Evolutionary conservation across 1,140 invertebrate genomes (phyloP).

Genomic region (Tribolium castaneum): DNA sequence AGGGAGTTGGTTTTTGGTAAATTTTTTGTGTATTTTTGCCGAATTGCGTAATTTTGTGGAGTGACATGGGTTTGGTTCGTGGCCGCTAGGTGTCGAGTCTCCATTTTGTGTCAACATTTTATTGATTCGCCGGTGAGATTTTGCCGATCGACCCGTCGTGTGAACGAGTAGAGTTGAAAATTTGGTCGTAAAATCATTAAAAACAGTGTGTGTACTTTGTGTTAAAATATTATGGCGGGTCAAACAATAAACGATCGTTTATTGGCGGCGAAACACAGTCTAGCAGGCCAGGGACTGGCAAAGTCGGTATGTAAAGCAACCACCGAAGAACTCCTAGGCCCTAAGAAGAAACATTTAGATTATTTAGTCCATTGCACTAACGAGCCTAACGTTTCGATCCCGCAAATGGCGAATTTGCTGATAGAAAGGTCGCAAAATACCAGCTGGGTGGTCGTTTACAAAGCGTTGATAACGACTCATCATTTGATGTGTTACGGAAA

Average conservation of each 20-base stretch:
- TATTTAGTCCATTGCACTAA: constrained; percentile 99
- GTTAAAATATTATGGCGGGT: constrained; percentile 77
- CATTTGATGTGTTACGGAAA: constrained; percentile 99
- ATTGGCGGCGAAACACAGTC: constrained; percentile 96
- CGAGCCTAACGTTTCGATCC: constrained; percentile 99
- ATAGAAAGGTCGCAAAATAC: constrained; percentile 97
- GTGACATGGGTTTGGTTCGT: neutral
- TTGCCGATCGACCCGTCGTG: constrained; percentile 54
- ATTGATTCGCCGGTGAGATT: constrained; percentile 55
- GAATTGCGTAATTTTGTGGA: neutral
- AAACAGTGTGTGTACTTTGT: constrained; percentile 3
- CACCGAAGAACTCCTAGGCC: constrained; percentile 99
- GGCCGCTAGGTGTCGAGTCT: constrained; percentile 26
- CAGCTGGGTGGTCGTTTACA: constrained; percentile 99
- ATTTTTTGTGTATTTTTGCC: neutral
- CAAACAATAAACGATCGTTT: constrained; percentile 99
- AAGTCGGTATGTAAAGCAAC: constrained; percentile 99
- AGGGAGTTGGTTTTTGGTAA: neutral
- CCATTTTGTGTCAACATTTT: constrained; percentile 38
- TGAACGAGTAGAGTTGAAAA: constrained; percentile 16
- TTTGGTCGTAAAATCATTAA: neutral
- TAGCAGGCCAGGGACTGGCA: constrained; percentile 98
- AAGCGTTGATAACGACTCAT: constrained; percentile 97
- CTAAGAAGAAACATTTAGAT: constrained; percentile 99
- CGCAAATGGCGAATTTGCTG: constrained; percentile 97